These are phyloP conservation scores for Drosophila borborema DNA, from an alignment of 2,888 invertebrate species.

Conservation along the genomic window DNA sequence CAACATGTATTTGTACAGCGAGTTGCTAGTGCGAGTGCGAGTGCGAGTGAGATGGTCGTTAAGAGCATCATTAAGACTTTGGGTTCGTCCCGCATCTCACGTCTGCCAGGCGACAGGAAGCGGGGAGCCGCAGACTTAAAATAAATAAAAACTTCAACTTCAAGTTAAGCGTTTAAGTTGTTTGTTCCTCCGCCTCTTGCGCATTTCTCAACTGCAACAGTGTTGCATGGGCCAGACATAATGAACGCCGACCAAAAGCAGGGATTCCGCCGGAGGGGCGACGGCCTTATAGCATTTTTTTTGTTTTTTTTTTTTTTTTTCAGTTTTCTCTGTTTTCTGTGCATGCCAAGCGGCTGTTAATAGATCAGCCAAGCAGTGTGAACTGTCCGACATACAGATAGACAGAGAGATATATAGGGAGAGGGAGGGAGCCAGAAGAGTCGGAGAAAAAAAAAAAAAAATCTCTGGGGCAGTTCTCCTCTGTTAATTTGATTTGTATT, in stretches of 20 bases:
- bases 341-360: conserved; percentile 61
- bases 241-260: conserved; percentile 41
- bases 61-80: conserved; percentile 70
- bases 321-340: conserved; percentile 29
- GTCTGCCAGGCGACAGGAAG: conserved; percentile 41
- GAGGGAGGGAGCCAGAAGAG: neutral
- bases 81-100: conserved; percentile 12
- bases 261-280: neutral
- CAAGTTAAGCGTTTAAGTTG: conserved; percentile 75
- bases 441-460: neutral
- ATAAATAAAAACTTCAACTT: conserved; percentile 78
- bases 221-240: conserved; percentile 70
- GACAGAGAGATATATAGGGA: neutral
- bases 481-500: conserved; percentile 43
- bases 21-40: conserved; percentile 1
- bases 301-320: conserved; percentile 27
- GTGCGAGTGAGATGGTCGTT: conserved; percentile 57
- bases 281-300: conserved; percentile 3
- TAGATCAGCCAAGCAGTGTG: conserved; percentile 73
- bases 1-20: conserved; percentile 27
- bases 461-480: conserved; percentile 23
- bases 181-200: conserved; percentile 74
- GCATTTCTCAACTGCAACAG: conserved; percentile 74
- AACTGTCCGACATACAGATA: conserved; percentile 27
- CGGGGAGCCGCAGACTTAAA: conserved; percentile 63